Conservation (phyloP, 2,113 vertebrate genomes). For the Macrotis lagotis region DNA sequence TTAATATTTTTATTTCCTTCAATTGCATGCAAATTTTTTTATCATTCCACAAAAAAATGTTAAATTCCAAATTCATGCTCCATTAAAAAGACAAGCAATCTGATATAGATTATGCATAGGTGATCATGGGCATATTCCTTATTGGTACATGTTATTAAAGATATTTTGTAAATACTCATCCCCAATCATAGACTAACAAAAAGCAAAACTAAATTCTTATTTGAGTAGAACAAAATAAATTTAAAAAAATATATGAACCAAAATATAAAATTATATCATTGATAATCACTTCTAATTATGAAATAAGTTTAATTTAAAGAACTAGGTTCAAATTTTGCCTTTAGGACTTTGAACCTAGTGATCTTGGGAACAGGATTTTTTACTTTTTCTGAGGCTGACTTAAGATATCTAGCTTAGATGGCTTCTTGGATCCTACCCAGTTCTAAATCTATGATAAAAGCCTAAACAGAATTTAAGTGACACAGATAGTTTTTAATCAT, state of each 20-base stretch:
- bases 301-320: neutral
- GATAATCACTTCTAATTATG: neutral
- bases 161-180: neutral
- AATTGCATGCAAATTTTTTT: neutral
- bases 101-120: neutral
- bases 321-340: neutral
- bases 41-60: neutral
- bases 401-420: neutral
- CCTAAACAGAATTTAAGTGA: neutral
- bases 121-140: neutral
- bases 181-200: neutral
- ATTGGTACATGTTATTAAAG: constrained; percentile 32
- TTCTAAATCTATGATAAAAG: neutral
- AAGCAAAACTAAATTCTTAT: constrained; percentile 14
- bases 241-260: neutral
- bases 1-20: neutral
- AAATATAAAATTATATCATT: neutral
- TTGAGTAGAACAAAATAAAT: constrained; percentile 17
- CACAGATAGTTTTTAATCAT: neutral
- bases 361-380: neutral
- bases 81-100: neutral
- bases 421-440: neutral
- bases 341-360: neutral
- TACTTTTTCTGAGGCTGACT: neutral
- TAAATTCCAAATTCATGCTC: neutral